These are phyloP conservation scores for Rhynchomys soricoides DNA, from an alignment of 2,113 vertebrate genomes.

Conservation along the genomic window DNA sequence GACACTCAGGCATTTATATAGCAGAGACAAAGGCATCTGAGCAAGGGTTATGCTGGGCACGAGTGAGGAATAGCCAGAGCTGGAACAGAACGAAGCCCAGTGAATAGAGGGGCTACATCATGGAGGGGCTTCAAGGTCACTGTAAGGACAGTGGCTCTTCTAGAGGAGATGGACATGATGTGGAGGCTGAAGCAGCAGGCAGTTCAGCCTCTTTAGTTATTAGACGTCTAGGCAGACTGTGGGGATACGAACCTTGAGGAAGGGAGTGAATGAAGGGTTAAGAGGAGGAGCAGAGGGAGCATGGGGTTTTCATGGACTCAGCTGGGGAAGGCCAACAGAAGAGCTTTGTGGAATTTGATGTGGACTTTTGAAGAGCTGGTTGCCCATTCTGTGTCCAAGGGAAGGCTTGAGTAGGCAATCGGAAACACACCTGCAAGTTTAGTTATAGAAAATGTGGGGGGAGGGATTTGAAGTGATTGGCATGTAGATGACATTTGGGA, in stretches of 20 bases:
- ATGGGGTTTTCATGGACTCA: fast-evolving
- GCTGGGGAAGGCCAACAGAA: not conserved
- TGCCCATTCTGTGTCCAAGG: not conserved
- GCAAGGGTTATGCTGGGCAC: fast-evolving
- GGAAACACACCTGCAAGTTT: not conserved
- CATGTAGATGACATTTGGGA: not conserved
- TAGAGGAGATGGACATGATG: not conserved
- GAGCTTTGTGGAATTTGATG: not conserved
- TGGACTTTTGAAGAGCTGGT: not conserved
- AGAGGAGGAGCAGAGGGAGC: not conserved
- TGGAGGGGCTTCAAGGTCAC: not conserved
- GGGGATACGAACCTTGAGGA: fast-evolving
- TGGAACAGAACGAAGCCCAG: fast-evolving
- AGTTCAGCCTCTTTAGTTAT: not conserved
- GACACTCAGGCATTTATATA: not conserved
- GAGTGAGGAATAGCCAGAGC: not conserved
- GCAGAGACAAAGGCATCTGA: not conserved
- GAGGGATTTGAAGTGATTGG: too few species aligned
- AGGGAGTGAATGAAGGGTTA: not conserved
- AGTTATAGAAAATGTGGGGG: not conserved
- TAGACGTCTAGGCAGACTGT: not conserved
- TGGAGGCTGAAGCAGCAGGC: not conserved
- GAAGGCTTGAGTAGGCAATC: not conserved
- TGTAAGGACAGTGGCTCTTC: fast-evolving
- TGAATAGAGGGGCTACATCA: fast-evolving